These are phyloP conservation scores for Phrynosoma blainvillii DNA, from an alignment of 2,113 vertebrate genomes.

Conservation along the genomic window DNA sequence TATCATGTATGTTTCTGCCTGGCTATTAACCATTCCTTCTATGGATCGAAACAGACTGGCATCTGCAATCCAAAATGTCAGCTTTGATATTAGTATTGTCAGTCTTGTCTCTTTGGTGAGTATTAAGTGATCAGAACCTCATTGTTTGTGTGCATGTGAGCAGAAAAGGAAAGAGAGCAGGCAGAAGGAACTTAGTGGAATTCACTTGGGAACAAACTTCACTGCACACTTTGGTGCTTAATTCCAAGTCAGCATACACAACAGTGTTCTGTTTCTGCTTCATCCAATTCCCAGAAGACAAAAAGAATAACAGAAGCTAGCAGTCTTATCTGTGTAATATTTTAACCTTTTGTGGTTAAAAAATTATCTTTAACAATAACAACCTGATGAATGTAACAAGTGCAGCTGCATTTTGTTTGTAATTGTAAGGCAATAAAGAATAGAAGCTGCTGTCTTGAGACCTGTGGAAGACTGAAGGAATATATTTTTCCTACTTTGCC, in stretches of 20 bases:
- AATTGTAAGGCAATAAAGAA: not conserved
- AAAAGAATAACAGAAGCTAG: no score
- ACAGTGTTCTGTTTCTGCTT: not conserved
- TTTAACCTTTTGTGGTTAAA: not conserved
- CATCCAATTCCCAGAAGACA: not conserved
- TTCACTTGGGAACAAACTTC: not conserved
- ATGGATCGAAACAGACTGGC: constrained; percentile 88
- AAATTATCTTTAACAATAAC: not conserved
- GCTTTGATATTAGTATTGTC: constrained; percentile 94
- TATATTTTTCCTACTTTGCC: no score
- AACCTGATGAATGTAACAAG: not conserved
- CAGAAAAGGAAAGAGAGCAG: not conserved
- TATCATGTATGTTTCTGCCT: constrained; percentile 96
- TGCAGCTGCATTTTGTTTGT: not conserved
- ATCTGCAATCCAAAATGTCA: constrained; percentile 88
- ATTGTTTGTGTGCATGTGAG: not conserved
- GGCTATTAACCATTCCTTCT: constrained; percentile 89
- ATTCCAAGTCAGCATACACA: not conserved
- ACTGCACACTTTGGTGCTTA: not conserved
- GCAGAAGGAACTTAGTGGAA: not conserved
- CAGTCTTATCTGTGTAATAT: not conserved
- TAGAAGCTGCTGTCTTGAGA: not conserved
- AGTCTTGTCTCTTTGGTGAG: constrained; percentile 92
- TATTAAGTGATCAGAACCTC: constrained; percentile 13
- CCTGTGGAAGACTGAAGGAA: not conserved